Evolutionary conservation across 1,140 invertebrate species (phyloP), one percentile per base, ranked within the genome.

Genomic region (Drosophila kurseongensis): DNA sequence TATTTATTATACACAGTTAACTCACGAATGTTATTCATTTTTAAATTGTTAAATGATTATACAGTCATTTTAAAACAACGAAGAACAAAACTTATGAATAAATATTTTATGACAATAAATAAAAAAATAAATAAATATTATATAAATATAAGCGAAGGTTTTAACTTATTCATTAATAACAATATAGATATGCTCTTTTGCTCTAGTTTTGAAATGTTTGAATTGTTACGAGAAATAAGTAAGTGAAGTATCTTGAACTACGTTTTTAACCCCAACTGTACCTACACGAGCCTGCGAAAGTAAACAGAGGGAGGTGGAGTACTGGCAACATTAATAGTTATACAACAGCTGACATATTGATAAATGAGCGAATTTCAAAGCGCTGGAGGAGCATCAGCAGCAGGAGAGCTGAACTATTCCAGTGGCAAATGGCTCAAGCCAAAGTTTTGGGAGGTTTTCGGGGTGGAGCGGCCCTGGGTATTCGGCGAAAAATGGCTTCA

Each of bases 321-420:
- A 29, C 55, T 50, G 67, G 52, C 56, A 77, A 67, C 80, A 89
- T 89, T 84, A 89, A 89, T 89, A 89, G 84, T 89, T 89, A 84
- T 89, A 89, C 84, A 88, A 85, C 83, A 85, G 77, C 85, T 90
- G 85, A 89, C 85, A 90, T 89, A 80, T 89, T 89, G 85, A 89
- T 89, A 89, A 89, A 89, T 85, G 85, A 89, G 85, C 77, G 61
- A 59, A 83, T 83, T 88, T 75, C 79, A 58, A 83, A 79, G 54
- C 63, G 73, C 78, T 57, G 51, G 40, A 54, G 52, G 42, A 62
- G 36, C 50, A 52, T 36, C 23, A 45, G 60, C 72, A 40, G 38
- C 58, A 58, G 50, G 67, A 62, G 36, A 57, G 41, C 80, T 68
- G 52, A 82, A 86, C 83, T 86, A 83, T 86, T 85, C 78, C 79